Evolutionary conservation across 1,140 invertebrate genomes (phyloP), one percentile per base, ranked within the genome.

Genomic region (Bombus impatiens): DNA sequence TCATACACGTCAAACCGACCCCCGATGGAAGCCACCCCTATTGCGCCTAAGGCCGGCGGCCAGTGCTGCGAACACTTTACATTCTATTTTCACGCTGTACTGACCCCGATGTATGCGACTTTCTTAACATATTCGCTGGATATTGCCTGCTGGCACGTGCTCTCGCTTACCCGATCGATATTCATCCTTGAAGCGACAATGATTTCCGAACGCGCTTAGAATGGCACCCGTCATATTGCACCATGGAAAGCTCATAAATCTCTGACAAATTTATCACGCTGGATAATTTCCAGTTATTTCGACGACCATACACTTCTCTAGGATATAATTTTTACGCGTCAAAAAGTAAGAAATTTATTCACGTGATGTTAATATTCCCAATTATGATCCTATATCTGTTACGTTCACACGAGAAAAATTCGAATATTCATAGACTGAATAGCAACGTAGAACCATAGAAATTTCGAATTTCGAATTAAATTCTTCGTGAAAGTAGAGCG

Each of bases 31-130:
- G 79, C 83, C 87, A 77, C 84, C 82, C 78, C 86, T 90, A 86
- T 84, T 86, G 89, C 89, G 91, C 89, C 92, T 86, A 89, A 93
- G 90, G 92, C 86, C 70, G 37, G 78, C 85, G 59, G 53, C 65
- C 78, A 81, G 74, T 82, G 85, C 72, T 89, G 86, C 87, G 89
- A 93, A 87, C 92, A 92, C 93, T 95, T 95, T 94, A 94, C 93
- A 94, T 95, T 95, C 92, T 94, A 94, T 95, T 94, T 95, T 95
- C 93, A 95, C 94, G 94, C 93, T 95, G 91, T 94, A 94, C 92
- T 94, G 94, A 95, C 92, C 92, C 91, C 92, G 92, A 94, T 94
- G 93, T 94, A 94, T 94, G 92, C 92, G 92, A 93, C 93, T 94
- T 92, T 87, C 89, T 93, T 89, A 91, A 89, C 92, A 89, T 94